phyloP scores from a whole-genome alignment of 2,888 invertebrate genomes.

The Hirtodrosophila alboralis region DNA sequence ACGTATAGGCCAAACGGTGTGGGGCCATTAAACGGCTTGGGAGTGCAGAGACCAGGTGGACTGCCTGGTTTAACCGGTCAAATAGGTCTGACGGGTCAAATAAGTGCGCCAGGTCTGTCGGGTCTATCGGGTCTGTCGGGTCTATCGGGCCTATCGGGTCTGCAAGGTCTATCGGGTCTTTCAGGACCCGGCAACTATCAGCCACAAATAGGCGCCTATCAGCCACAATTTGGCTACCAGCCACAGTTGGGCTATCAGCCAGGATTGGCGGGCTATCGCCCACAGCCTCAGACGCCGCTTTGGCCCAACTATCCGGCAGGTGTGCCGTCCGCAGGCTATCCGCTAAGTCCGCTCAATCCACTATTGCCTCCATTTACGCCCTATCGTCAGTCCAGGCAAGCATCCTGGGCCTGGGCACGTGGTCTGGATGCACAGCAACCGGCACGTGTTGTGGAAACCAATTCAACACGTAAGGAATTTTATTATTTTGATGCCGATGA shows the following conservation, averaged over 20 bases:
- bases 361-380: slow-evolving; percentile 47
- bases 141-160: not conserved
- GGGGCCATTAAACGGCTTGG: slow-evolving; percentile 1
- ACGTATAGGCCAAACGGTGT: slow-evolving; percentile 42
- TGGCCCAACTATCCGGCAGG: slow-evolving; percentile 31
- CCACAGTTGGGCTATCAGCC: slow-evolving; percentile 35
- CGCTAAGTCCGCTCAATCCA: slow-evolving; percentile 25
- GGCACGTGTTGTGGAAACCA: slow-evolving; percentile 76
- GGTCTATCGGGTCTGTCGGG: slow-evolving; percentile 1
- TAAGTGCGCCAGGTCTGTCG: slow-evolving; percentile 2
- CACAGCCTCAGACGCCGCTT: slow-evolving; percentile 19
- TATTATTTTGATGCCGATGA: slow-evolving; percentile 77
- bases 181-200: no score
- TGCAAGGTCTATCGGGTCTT: not conserved
- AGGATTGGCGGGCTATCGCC: slow-evolving; percentile 8
- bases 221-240: slow-evolving; percentile 46
- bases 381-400: slow-evolving; percentile 59
- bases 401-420: slow-evolving; percentile 53
- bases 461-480: slow-evolving; percentile 81
- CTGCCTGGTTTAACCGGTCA: slow-evolving; percentile 7
- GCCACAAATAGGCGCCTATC: slow-evolving; percentile 33
- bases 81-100: slow-evolving; percentile 2
- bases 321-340: slow-evolving; percentile 28
- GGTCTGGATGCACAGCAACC: slow-evolving; percentile 73
- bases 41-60: slow-evolving; percentile 2